Conservation (phyloP, 1,140 invertebrate genomes). For the Papilio polyxenes region DNA sequence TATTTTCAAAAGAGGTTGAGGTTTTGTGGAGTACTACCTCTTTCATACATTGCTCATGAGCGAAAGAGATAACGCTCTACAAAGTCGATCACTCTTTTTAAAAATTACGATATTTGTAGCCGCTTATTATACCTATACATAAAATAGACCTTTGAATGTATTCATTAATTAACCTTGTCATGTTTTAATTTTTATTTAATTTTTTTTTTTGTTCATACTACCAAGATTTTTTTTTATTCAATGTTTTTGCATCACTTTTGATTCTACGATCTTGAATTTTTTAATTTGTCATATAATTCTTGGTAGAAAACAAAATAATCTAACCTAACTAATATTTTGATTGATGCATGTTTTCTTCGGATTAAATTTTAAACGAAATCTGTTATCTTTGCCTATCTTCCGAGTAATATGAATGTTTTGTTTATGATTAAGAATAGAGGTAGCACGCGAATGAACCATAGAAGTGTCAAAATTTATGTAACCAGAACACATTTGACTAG, state of each 20-base stretch:
- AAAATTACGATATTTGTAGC: no score
- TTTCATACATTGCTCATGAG: no score
- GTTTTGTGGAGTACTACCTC: no score
- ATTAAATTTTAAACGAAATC: background rate
- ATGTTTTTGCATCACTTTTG: background rate
- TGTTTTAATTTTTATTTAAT: background rate
- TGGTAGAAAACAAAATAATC: background rate
- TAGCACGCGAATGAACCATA: background rate
- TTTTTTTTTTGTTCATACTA: background rate
- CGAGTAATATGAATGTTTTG: background rate
- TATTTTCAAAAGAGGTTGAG: no score
- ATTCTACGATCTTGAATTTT: background rate
- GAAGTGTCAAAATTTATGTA: slow-evolving; percentile 2
- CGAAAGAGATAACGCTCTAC: no score
- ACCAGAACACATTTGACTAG: background rate
- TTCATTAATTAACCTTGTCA: background rate
- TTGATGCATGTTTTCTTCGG: background rate
- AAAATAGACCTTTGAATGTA: no score
- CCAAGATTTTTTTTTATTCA: background rate
- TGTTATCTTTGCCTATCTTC: background rate
- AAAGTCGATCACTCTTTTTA: no score
- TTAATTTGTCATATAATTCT: background rate
- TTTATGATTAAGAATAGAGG: background rate
- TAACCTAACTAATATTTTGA: background rate
- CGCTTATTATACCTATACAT: no score